These are phyloP conservation scores for Cephus cinctus DNA, from an alignment of 1,140 invertebrate genomes.

Conservation along the genomic window DNA sequence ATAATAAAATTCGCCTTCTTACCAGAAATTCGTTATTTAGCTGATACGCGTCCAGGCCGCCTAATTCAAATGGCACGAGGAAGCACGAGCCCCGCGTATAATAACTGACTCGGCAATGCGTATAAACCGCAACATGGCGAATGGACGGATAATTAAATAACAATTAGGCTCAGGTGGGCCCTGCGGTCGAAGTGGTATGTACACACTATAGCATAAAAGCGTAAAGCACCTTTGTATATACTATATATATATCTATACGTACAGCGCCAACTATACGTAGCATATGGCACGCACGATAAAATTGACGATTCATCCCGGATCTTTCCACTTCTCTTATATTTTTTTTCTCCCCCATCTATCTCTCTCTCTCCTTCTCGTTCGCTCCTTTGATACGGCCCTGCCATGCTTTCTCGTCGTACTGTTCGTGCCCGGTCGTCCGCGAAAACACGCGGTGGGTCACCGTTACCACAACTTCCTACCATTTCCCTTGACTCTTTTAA, in stretches of 20 bases:
- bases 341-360: conserved; percentile 10
- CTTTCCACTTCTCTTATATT: conserved; percentile 20
- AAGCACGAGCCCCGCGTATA: conserved; percentile 33
- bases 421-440: conserved; percentile 33
- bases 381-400: conserved; percentile 10
- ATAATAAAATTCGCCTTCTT: no score
- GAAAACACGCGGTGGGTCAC: conserved; percentile 32
- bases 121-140: conserved; percentile 48
- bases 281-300: conserved; percentile 35
- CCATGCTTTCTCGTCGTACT: conserved; percentile 24
- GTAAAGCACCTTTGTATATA: no score
- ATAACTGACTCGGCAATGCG: conserved; percentile 49
- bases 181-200: conserved; percentile 20
- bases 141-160: conserved; percentile 51
- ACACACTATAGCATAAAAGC: no score
- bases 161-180: conserved; percentile 47
- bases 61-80: no score
- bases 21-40: no score
- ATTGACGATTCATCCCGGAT: conserved; percentile 40
- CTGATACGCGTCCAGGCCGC: no score
- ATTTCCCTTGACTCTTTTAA: conserved; percentile 18
- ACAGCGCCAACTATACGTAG: conserved; percentile 7
- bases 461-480: conserved; percentile 39
- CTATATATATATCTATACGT: conserved; percentile 1
- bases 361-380: conserved; percentile 16